A percentile compares a stretch with the other conserved stretches of the same genome.
Conservation (phyloP, 2,888 invertebrate species). For the Girardia tigrina region DNA sequence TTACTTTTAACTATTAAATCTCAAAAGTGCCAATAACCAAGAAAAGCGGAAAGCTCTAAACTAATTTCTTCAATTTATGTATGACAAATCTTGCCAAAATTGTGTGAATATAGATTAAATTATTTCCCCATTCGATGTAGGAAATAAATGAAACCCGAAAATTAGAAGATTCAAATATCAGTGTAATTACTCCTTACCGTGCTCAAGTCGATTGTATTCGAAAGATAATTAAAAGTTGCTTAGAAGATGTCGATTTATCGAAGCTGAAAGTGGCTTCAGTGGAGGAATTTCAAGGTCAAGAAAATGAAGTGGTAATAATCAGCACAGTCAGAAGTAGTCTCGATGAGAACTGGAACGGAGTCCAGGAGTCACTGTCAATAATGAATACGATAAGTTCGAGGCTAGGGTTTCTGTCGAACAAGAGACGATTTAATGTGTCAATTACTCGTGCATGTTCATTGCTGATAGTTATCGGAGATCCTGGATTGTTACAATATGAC, state of each 20-base stretch:
- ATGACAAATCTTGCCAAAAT: no score
- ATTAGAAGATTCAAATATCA: conserved; percentile 56
- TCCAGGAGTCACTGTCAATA: not conserved
- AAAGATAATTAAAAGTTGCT: conserved; percentile 50
- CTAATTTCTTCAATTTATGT: no score
- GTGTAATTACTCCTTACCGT: conserved; percentile 77
- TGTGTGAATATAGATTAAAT: no score
- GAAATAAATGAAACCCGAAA: not conserved
- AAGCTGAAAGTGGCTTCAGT: conserved; percentile 64
- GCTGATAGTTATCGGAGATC: conserved; percentile 70
- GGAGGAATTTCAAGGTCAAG: conserved; percentile 63
- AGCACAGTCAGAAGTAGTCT: conserved; percentile 41
- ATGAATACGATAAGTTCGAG: not conserved
- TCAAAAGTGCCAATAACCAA: no score
- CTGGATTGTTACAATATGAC: conserved; percentile 53
- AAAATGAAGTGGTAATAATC: conserved; percentile 43
- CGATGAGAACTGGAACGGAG: not conserved
- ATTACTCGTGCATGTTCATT: conserved; percentile 69
- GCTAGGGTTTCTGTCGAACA: conserved; percentile 62
- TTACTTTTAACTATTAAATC: no score
- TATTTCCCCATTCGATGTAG: no score
- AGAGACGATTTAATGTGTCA: conserved; percentile 73
- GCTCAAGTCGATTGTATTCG: conserved; percentile 66
- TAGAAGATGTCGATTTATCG: conserved; percentile 39
- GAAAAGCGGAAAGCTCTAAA: no score